These are phyloP conservation scores for Nezara viridula DNA, from an alignment of 2,888 invertebrate genomes.

Conservation along the genomic window DNA sequence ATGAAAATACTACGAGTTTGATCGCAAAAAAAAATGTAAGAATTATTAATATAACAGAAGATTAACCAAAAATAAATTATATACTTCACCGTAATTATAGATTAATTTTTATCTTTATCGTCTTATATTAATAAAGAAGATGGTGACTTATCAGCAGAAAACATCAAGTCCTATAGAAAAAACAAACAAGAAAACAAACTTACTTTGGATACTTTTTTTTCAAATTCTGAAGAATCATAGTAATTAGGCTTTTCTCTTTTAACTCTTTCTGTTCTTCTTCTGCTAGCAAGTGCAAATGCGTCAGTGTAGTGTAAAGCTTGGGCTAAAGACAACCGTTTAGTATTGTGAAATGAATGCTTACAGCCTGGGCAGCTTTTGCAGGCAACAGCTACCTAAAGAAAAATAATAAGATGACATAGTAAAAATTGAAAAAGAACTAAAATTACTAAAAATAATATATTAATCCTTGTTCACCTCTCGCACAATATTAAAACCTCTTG, in stretches of 20 bases:
- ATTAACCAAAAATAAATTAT: too few relatives aligned
- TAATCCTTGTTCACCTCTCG: neutral
- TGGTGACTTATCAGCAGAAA: neutral
- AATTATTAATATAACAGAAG: too few relatives aligned
- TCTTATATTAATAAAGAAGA: neutral
- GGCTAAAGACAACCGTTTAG: constrained; percentile 71
- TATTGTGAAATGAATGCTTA: constrained; percentile 84
- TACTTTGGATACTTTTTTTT: constrained; percentile 75
- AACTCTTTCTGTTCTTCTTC: constrained; percentile 80
- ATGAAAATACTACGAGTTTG: too few relatives aligned
- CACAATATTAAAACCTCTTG: neutral
- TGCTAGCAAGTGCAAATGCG: constrained; percentile 69
- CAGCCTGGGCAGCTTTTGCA: constrained; percentile 85
- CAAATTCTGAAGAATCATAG: constrained; percentile 85
- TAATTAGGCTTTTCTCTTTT: constrained; percentile 85
- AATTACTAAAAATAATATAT: neutral
- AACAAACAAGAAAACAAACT: neutral
- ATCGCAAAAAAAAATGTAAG: too few relatives aligned
- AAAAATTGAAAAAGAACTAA: neutral
- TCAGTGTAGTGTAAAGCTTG: constrained; percentile 67
- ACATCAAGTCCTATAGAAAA: neutral
- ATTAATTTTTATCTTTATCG: neutral
- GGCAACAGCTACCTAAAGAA: constrained; percentile 82
- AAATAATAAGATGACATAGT: neutral
- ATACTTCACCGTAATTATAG: too few relatives aligned